Percentiles rank a stretch among this genome's conserved stretches.
These are phyloP conservation scores for Trichomycterus rosablanca DNA, from an alignment of 2,113 vertebrate species.

Conservation along the genomic window DNA sequence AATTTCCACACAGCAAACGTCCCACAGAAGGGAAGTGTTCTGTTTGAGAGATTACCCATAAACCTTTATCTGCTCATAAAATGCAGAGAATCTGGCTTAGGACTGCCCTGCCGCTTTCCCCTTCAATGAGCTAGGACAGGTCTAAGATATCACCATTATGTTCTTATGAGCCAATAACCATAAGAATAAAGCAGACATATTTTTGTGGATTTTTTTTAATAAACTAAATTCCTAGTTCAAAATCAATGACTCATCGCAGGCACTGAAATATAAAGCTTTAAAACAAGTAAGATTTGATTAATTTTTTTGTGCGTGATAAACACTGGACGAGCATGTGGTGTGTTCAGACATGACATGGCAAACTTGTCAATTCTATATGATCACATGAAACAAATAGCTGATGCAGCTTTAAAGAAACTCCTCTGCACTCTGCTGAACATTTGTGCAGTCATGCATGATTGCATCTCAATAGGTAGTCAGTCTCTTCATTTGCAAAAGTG, in stretches of 20 bases:
- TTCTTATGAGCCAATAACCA: neutral
- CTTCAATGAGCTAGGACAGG: conserved; percentile 2
- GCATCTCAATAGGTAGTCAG: conserved; percentile 18
- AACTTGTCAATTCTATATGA: conserved; percentile 4
- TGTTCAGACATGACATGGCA: conserved; percentile 19
- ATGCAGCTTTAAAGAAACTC: conserved; percentile 32
- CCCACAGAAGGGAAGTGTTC: conserved; percentile 12
- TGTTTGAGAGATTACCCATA: conserved; percentile 12
- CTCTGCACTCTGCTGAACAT: conserved; percentile 28
- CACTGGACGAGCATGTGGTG: neutral
- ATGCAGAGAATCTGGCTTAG: neutral
- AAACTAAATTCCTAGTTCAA: neutral
- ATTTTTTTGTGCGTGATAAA: neutral
- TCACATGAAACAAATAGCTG: conserved; percentile 32
- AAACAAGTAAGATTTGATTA: neutral
- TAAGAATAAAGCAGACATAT: neutral
- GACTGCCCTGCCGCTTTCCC: conserved; percentile 2
- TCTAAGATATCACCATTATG: neutral
- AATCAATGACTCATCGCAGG: neutral
- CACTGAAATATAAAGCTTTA: neutral
- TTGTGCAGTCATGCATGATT: conserved; percentile 29
- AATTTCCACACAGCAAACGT: too few species aligned
- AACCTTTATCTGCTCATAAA: conserved; percentile 14
- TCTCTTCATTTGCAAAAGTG: conserved; percentile 26
- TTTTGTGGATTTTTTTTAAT: conserved; percentile 2